Evolutionary conservation across 2,113 vertebrate genomes (phyloP).

Genomic region (Dolichallabes microphthalmus): DNA sequence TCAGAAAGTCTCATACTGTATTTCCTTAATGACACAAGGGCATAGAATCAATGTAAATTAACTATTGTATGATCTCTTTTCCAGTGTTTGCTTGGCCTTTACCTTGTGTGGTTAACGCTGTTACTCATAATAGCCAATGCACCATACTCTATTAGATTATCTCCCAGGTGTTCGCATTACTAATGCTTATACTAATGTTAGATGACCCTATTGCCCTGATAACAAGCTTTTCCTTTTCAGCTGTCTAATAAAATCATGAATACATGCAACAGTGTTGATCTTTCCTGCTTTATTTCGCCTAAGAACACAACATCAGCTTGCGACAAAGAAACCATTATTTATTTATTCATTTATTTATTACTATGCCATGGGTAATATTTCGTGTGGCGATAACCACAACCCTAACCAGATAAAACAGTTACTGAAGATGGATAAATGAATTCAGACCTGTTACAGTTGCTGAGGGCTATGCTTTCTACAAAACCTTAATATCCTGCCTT

Average conservation of each 20-base stretch:
- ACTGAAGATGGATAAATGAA: not conserved
- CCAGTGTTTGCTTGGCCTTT: not conserved
- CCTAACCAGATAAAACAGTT: not conserved
- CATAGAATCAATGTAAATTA: not conserved
- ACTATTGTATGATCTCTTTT: not conserved
- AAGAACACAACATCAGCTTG: not conserved
- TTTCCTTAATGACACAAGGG: not conserved
- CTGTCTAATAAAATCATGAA: constrained; percentile 34
- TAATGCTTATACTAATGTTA: constrained; percentile 43
- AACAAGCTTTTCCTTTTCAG: constrained; percentile 32
- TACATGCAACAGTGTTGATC: not conserved
- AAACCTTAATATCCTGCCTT: not conserved
- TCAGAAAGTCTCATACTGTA: not conserved
- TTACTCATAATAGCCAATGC: constrained; percentile 7
- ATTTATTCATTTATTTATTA: too few relatives aligned
- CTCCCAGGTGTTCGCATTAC: not conserved
- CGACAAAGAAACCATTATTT: not conserved
- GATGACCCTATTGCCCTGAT: constrained; percentile 23
- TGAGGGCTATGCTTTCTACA: too few relatives aligned
- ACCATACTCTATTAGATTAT: not conserved
- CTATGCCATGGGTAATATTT: not conserved
- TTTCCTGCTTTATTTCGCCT: not conserved
- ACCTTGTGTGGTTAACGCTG: not conserved
- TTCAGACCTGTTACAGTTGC: not conserved
- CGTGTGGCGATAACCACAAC: not conserved